phyloP scores from a whole-genome alignment of 2,888 invertebrate species.

The Tortrix viridana region DNA sequence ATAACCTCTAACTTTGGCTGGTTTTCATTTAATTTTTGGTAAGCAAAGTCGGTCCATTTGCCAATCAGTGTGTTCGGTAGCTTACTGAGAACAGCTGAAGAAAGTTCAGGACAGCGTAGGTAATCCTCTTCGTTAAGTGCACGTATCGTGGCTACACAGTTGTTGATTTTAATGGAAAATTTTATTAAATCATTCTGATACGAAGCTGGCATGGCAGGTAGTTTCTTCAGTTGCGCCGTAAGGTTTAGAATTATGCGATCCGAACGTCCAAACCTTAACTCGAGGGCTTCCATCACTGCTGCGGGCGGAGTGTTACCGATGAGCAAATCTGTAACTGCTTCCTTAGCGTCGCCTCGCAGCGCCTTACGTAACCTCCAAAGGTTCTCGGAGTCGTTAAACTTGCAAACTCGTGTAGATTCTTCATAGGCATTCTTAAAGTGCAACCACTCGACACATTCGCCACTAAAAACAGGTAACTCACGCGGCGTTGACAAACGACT shows the following conservation, averaged over 20 bases:
- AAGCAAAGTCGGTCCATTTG: conserved; percentile 40
- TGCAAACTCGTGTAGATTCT: conserved; percentile 31
- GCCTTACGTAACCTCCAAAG: conserved; percentile 39
- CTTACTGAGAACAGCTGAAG: conserved; percentile 18
- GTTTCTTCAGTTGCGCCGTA: conserved; percentile 30
- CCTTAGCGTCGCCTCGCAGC: conserved; percentile 41
- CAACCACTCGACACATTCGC: conserved; percentile 37
- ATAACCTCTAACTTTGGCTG: conserved; percentile 34
- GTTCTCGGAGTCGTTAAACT: conserved; percentile 39
- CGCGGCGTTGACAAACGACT: conserved; percentile 36
- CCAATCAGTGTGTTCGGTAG: conserved; percentile 34
- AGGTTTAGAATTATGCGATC: conserved; percentile 31
- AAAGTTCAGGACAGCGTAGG: conserved; percentile 25
- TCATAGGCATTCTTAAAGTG: conserved; percentile 37
- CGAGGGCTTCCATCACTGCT: conserved; percentile 33
- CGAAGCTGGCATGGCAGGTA: conserved; percentile 28
- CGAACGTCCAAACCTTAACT: conserved; percentile 32
- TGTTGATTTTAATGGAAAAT: conserved; percentile 32
- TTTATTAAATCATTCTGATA: conserved; percentile 31
- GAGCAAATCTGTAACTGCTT: conserved; percentile 42
- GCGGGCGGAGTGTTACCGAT: conserved; percentile 38
- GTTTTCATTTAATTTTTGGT: conserved; percentile 13
- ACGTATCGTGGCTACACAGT: conserved; percentile 30
- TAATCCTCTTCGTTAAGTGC: conserved; percentile 27
- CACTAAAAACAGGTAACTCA: conserved; percentile 37